phyloP scores from a whole-genome alignment of 92 coral and sea anemone genomes.

The Palythoa grandiflora region DNA sequence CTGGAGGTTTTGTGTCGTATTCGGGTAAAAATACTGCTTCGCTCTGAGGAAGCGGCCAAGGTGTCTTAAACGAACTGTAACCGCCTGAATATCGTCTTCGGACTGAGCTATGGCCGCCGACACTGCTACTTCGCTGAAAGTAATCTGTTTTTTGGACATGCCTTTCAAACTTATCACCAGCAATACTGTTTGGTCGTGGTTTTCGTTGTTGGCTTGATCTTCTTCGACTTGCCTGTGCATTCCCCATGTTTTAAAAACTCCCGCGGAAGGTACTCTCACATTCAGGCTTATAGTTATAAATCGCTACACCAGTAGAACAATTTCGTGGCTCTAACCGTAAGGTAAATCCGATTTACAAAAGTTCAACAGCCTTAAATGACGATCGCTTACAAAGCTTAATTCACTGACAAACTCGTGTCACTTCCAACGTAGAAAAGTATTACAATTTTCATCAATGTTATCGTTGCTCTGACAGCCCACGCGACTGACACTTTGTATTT shows the following conservation, averaged over 20 bases:
- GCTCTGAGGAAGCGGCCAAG: slow-evolving; percentile 98
- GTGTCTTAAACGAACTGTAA: slow-evolving; percentile 87
- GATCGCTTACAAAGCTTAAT: background rate
- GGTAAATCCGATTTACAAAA: background rate
- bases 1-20: slow-evolving; percentile 95
- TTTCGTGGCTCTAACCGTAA: background rate
- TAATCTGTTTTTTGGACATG: slow-evolving; percentile 34
- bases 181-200: slow-evolving; percentile 76
- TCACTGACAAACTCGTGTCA: background rate
- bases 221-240: slow-evolving; percentile 69
- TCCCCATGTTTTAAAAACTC: slow-evolving; percentile 74
- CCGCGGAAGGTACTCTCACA: slow-evolving; percentile 28
- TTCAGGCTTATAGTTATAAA: background rate
- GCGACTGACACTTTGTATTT: slow-evolving; percentile 39
- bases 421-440: background rate
- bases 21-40: slow-evolving; percentile 96
- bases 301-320: background rate
- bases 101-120: slow-evolving; percentile 77
- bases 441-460: background rate
- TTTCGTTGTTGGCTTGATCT: slow-evolving; percentile 59
- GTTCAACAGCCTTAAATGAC: background rate
- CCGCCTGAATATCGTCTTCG: slow-evolving; percentile 86
- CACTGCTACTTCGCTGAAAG: slow-evolving; percentile 54
- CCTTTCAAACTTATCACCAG: slow-evolving; percentile 76
- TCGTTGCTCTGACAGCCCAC: slow-evolving; percentile 33